Conservation (phyloP, 2,113 vertebrate species). For the western clawed frog (Xenopus tropicalis) region DNA sequence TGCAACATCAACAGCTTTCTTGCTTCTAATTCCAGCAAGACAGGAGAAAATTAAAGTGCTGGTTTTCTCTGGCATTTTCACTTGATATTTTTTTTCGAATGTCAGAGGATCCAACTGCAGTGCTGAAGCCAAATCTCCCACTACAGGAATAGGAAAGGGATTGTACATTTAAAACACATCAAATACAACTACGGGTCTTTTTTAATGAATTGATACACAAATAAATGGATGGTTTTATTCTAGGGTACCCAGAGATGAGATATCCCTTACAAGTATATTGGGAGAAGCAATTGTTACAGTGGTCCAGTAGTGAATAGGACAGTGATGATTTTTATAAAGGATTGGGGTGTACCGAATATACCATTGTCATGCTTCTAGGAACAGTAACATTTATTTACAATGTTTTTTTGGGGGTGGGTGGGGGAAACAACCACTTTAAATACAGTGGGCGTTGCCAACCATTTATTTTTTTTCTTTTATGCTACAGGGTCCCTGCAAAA, state of each 20-base stretch:
- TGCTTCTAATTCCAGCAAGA: conserved; percentile 81
- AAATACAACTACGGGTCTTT: too few species aligned
- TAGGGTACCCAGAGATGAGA: background rate
- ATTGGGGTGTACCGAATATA: too few species aligned
- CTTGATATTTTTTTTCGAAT: conserved; percentile 77
- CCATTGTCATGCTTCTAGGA: too few species aligned
- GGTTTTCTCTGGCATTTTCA: conserved; percentile 72
- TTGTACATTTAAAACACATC: too few species aligned
- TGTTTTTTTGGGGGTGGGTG: too few species aligned
- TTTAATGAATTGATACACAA: background rate
- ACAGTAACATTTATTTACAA: too few species aligned
- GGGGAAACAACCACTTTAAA: too few species aligned
- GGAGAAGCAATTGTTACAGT: rapidly evolving
- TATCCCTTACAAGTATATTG: conserved; percentile 3
- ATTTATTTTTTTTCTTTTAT: too few species aligned
- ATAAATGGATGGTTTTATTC: background rate
- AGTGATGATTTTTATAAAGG: too few species aligned
- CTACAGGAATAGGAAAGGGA: conserved; percentile 56
- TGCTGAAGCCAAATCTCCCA: conserved; percentile 75
- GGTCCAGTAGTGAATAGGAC: too few species aligned
- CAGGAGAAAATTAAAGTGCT: conserved; percentile 84
- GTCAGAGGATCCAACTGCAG: conserved; percentile 74
- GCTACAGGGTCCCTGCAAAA: too few species aligned
- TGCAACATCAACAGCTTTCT: conserved; percentile 70
- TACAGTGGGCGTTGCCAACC: too few species aligned